phyloP scores from a whole-genome alignment of 2,888 invertebrate genomes.

The Cantharis nigra region DNA sequence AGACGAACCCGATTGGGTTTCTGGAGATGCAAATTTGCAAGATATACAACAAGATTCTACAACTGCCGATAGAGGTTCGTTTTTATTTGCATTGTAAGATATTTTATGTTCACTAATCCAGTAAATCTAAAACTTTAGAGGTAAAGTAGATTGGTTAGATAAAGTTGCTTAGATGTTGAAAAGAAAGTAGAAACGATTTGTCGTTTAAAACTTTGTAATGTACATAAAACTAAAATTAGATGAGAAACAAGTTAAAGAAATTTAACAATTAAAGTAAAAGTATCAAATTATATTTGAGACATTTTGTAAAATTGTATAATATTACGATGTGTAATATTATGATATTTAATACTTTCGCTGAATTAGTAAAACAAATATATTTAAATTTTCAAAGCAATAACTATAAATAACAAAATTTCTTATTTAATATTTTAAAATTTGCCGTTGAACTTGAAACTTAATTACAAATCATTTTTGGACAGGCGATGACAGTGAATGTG shows the following conservation, averaged over 20 bases:
- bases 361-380: background rate
- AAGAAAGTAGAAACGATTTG: background rate
- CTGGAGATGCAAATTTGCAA: constrained; percentile 59
- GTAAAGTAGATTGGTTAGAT: background rate
- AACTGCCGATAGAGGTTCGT: constrained; percentile 70
- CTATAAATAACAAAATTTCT: background rate
- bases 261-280: background rate
- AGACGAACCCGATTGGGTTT: constrained; percentile 43
- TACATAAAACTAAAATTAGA: background rate
- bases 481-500: constrained; percentile 53
- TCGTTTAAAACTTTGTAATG: background rate
- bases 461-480: constrained; percentile 8
- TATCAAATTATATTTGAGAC: background rate
- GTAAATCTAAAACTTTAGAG: background rate
- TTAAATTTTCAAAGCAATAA: background rate
- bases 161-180: background rate
- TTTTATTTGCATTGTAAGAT: background rate
- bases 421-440: background rate
- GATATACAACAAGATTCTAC: constrained; percentile 57
- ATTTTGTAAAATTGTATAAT: background rate
- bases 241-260: background rate
- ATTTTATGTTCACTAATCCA: background rate
- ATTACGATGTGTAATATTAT: background rate
- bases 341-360: background rate
- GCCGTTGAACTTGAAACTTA: background rate